Percentiles rank a stretch among this genome's conserved stretches.
phyloP scores from a whole-genome alignment of 2,797 vertebrate genomes.

The Anabacerthia variegaticeps region DNA sequence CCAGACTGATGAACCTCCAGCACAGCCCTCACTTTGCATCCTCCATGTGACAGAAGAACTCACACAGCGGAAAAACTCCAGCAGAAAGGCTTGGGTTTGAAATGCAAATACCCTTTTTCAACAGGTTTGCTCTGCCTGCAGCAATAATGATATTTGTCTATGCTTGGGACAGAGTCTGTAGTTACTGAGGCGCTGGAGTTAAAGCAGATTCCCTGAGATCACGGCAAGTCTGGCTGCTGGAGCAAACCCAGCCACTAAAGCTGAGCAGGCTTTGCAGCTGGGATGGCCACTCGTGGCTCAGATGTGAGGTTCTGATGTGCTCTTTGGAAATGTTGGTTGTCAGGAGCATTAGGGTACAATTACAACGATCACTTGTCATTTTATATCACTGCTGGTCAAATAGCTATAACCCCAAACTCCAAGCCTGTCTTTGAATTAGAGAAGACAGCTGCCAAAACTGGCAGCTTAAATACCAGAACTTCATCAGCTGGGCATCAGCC shows the following conservation, averaged over 20 bases:
- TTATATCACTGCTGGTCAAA: neutral
- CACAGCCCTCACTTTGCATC: neutral
- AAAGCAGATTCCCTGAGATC: neutral
- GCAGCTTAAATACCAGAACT: neutral
- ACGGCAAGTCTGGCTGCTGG: neutral
- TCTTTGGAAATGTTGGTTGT: constrained; percentile 5
- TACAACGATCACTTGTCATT: neutral
- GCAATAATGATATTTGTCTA: neutral
- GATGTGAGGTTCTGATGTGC: neutral
- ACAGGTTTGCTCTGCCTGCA: neutral
- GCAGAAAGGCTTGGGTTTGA: neutral
- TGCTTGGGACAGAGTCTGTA: neutral
- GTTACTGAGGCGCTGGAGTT: neutral
- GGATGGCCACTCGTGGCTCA: neutral
- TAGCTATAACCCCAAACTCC: neutral
- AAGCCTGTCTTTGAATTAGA: neutral
- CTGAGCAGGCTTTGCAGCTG: neutral
- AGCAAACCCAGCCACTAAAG: neutral
- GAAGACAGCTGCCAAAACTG: neutral
- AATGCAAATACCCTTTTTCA: neutral
- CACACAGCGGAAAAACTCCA: neutral
- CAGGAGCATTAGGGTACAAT: neutral
- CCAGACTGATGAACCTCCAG: neutral
- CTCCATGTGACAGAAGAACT: neutral
- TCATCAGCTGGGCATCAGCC: neutral